Percentiles rank a stretch among this genome's conserved stretches.
Evolutionary conservation across 2,888 invertebrate genomes (phyloP).

Genomic region (Drosophila algonquin): DNA sequence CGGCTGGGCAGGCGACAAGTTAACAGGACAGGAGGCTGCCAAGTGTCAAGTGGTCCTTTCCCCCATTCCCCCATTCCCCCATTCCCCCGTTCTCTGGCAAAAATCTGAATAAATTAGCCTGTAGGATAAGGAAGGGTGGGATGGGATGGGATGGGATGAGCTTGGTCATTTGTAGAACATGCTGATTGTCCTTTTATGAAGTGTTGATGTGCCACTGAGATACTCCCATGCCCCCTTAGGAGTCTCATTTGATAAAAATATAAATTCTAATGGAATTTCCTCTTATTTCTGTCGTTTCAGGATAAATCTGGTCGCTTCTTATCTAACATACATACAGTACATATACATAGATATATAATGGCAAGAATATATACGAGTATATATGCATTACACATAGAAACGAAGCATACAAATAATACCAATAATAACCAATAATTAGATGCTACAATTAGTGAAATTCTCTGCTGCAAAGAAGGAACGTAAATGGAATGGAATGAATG

Average conservation of each 20-base stretch:
- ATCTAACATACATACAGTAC: constrained; percentile 69
- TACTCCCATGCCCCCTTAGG: neutral
- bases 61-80: neutral
- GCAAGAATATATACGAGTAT: constrained; percentile 41
- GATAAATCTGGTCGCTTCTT: constrained; percentile 82
- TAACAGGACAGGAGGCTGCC: constrained; percentile 19
- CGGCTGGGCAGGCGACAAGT: constrained; percentile 36
- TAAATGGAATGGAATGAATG: neutral
- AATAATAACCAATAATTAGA: constrained; percentile 72
- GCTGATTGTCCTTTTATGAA: constrained; percentile 70
- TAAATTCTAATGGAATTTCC: constrained; percentile 7
- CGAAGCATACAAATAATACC: constrained; percentile 53
- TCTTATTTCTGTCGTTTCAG: constrained; percentile 57
- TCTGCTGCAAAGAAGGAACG: constrained; percentile 30
- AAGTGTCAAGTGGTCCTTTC: constrained; percentile 52
- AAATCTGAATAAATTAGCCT: constrained; percentile 69
- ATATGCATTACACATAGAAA: constrained; percentile 51
- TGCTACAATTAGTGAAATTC: constrained; percentile 73
- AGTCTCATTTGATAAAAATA: neutral
- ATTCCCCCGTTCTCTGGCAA: neutral
- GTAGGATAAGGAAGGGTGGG: constrained; percentile 1
- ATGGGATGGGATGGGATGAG: constrained; percentile 33
- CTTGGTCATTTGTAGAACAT: constrained; percentile 31
- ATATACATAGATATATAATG: constrained; percentile 41
- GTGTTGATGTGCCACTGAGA: constrained; percentile 56